phyloP scores from a whole-genome alignment of 30 jellyfish, hydroid and myxozoan genomes.

The Cassiopea xamachana region DNA sequence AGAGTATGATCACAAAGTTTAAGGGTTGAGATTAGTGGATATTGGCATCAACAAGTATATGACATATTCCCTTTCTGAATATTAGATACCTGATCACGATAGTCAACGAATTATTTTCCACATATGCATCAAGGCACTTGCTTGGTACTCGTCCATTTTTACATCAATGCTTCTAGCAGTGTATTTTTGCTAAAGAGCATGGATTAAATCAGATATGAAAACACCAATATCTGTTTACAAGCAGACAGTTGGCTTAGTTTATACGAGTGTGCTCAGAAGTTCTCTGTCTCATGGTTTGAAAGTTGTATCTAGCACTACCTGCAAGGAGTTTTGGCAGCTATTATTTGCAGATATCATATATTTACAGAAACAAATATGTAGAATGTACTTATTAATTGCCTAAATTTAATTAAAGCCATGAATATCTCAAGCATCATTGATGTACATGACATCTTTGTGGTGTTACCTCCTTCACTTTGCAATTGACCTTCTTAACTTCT shows the following conservation, averaged over 20 bases:
- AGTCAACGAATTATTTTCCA: not conserved
- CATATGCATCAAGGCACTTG: not conserved
- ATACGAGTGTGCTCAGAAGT: no score
- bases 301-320: no score
- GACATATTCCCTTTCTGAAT: not conserved
- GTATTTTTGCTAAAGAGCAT: not conserved
- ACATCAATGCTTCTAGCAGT: not conserved
- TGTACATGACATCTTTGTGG: no score
- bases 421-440: no score
- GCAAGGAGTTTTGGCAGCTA: no score
- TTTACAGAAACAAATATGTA: no score
- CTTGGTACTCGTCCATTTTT: not conserved
- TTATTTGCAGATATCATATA: no score
- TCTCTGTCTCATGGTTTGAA: no score
- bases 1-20: not conserved
- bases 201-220: not conserved
- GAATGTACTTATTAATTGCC: no score
- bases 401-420: no score
- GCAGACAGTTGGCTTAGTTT: not conserved
- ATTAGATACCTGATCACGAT: not conserved
- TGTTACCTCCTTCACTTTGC: not conserved
- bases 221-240: not conserved
- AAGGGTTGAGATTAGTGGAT: not conserved
- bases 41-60: not conserved
- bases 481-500: slow-evolving; percentile 18